Evolutionary conservation across 35 echinoderm and acorn worm genomes (phyloP), one percentile per base, ranked within the genome.

Genomic region (Acanthaster planci): DNA sequence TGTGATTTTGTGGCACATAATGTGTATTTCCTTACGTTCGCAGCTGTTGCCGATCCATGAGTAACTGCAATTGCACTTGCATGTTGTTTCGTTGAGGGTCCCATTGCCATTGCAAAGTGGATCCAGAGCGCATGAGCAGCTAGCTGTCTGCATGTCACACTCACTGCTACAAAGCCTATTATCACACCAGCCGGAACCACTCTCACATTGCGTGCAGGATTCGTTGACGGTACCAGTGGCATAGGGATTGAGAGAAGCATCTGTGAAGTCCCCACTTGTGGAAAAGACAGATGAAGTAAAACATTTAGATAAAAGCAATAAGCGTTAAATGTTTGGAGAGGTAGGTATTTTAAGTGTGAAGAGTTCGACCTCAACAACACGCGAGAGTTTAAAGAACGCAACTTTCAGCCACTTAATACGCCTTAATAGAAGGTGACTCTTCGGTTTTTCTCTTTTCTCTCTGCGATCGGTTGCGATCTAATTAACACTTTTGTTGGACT

Each of bases 141-240:
- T 34, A 3, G 23, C 18, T 22, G 21, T 26, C 23, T 72, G 26
- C 7, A 34, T 19, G n/a, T 30, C 34, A 72, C 64, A 72, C 64
- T 72, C 64, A 16, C 26, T 31, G 26, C 34, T 34, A 8, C 64
- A 72, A 14, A 72, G 64, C 14, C 64, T 26, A 29, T 72, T 26
- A 21, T 34, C 34, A 34, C 64, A 72, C 64, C 64, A 72, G 64
- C 64, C 64, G 34, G 64, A 72, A 72, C 29, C 64, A 72, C 19
- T 26, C 1, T 72, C 64, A 72, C 64, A 72, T 72, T 72, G 26
- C 34, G 64, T 72, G 34, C 64, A 72, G 22, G 23, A 1, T 2
- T 72, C 64, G 15, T 72, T 34, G 8, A 3, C 64, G 3, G 64
- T 72, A 72, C 64, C 64, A 72, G 22, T 72, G 21, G 7, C 7